Evolutionary conservation across 2,888 invertebrate species (phyloP).

Genomic region (Melinopterus prodromus): DNA sequence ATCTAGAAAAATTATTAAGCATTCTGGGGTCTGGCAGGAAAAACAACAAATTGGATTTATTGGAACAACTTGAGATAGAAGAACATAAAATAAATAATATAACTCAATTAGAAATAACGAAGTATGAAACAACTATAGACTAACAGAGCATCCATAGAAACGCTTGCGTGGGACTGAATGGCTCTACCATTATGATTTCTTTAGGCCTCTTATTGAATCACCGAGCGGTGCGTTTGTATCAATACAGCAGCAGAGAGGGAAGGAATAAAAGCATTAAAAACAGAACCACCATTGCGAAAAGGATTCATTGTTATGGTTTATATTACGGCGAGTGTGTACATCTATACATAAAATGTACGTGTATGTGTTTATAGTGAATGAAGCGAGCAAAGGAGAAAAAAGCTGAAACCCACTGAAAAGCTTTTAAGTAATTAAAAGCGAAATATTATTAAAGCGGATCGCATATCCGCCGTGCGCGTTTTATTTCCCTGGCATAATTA

Average conservation of each 20-base stretch:
- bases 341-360: not conserved
- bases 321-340: not conserved
- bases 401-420: not conserved
- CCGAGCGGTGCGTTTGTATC: not conserved
- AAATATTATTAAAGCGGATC: not conserved
- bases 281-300: not conserved
- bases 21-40: not conserved
- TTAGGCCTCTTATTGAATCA: not conserved
- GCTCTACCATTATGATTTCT: not conserved
- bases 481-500: not conserved
- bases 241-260: not conserved
- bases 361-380: not conserved
- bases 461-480: not conserved
- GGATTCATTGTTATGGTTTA: not conserved
- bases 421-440: conserved; percentile 4
- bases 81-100: too few species aligned
- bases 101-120: not conserved
- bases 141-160: not conserved
- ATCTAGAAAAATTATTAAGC: not conserved
- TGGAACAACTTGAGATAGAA: not conserved
- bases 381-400: not conserved
- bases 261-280: not conserved
- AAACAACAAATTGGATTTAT: not conserved
- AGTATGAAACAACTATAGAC: not conserved
- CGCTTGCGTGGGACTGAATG: not conserved